Conservation (phyloP, 2,113 vertebrate genomes). For the Urocitellus parryii region DNA sequence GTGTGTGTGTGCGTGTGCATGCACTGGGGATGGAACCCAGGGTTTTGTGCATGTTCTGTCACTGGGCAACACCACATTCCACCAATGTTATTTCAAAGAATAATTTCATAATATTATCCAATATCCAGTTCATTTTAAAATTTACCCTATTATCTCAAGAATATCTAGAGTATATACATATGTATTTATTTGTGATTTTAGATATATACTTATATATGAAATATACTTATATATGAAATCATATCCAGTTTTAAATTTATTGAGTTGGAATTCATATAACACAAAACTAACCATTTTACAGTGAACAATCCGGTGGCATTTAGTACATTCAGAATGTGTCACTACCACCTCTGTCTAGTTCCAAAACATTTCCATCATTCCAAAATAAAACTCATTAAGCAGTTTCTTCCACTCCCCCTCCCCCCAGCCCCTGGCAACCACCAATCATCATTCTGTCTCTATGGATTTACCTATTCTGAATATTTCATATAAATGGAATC, state of each 20-base stretch:
- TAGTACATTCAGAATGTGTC: background rate
- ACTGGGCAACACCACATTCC: too few species aligned
- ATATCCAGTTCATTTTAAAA: constrained; percentile 6
- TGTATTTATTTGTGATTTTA: background rate
- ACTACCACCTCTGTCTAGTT: background rate
- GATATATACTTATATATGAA: background rate
- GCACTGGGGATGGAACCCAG: too few species aligned
- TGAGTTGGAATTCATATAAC: background rate
- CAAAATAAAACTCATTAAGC: constrained; percentile 50
- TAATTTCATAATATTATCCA: constrained; percentile 12
- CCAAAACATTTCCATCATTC: constrained; percentile 45
- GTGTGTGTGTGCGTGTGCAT: too few species aligned
- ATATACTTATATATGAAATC: background rate
- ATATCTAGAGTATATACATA: background rate
- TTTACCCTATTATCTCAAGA: background rate
- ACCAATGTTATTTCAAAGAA: background rate
- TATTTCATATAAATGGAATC: constrained; percentile 50
- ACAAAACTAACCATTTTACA: constrained; percentile 49
- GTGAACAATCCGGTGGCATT: background rate
- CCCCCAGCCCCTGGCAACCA: background rate
- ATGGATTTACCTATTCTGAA: constrained; percentile 55
- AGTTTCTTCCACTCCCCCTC: constrained; percentile 16
- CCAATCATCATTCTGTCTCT: constrained; percentile 42
- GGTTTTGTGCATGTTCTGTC: too few species aligned
- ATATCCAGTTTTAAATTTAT: constrained; percentile 24